Evolutionary conservation across 1,140 invertebrate genomes (phyloP).

Genomic region (Drosophila pruinosa): DNA sequence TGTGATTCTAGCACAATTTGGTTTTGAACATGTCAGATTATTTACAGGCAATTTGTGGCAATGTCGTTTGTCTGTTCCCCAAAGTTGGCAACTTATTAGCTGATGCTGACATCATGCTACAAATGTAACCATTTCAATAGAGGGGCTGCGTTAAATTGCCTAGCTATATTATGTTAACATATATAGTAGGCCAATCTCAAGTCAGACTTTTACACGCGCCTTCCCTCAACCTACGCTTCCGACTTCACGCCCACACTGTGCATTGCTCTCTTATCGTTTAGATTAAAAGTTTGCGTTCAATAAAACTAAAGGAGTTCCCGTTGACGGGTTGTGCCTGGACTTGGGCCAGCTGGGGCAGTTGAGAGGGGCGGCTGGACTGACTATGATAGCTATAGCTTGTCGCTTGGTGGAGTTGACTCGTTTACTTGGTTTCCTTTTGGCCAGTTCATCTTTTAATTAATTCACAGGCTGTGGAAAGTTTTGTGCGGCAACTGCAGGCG

Average conservation of each 20-base stretch:
- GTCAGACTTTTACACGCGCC: background rate
- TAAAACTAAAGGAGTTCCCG: constrained; percentile 34
- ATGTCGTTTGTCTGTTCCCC: background rate
- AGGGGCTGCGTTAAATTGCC: constrained; percentile 2
- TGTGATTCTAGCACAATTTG: background rate
- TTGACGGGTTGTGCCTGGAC: constrained; percentile 5
- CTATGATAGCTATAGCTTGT: background rate
- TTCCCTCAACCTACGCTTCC: too few relatives aligned
- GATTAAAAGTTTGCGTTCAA: constrained; percentile 50
- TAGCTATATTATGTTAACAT: background rate
- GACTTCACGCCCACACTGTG: background rate
- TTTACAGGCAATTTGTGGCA: background rate
- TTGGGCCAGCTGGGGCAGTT: constrained; percentile 84
- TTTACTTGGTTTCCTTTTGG: constrained; percentile 59
- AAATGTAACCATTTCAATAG: background rate
- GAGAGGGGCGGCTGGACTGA: background rate
- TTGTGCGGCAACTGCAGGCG: constrained; percentile 57
- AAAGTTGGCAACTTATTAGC: background rate
- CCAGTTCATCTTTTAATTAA: constrained; percentile 80
- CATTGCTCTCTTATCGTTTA: constrained; percentile 18
- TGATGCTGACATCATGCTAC: constrained; percentile 5
- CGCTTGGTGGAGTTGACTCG: constrained; percentile 21
- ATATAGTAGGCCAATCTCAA: background rate
- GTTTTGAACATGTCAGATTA: background rate
- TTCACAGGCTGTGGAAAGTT: constrained; percentile 76